Conservation (phyloP, 2,113 vertebrate genomes). For the Cephalopterus ornatus region DNA sequence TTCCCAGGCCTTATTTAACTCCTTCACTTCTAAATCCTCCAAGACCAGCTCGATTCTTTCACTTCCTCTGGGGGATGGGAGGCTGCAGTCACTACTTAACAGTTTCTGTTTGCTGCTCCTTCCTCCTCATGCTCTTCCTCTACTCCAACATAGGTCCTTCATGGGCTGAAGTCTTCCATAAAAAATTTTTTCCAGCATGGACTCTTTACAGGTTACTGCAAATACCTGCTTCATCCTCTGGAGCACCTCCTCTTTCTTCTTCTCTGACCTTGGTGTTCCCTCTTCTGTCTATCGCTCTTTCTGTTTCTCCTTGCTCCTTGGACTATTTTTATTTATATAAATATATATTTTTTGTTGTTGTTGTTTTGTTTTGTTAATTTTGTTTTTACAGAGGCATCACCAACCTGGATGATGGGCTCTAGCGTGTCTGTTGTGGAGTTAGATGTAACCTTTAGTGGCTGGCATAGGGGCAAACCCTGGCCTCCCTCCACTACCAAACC, state of each 20-base stretch:
- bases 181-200: neutral
- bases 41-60: neutral
- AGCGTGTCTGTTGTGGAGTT: neutral
- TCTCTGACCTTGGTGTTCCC: neutral
- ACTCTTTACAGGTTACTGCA: neutral
- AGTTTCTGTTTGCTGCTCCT: neutral
- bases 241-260: neutral
- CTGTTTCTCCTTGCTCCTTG: neutral
- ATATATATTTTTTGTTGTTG: neutral
- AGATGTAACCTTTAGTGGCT: neutral
- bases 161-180: neutral
- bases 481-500: neutral
- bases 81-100: neutral
- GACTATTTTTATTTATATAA: neutral
- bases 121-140: neutral
- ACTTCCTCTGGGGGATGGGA: neutral
- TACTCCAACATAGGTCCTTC: neutral
- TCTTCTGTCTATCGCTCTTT: neutral
- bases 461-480: neutral
- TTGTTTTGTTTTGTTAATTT: neutral
- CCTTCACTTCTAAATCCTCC: neutral
- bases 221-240: neutral
- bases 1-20: neutral
- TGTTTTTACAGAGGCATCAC: neutral
- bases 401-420: neutral